Base-by-base conservation (phyloP, 2,888 invertebrate species). In the Leucoma salicis region DNA sequence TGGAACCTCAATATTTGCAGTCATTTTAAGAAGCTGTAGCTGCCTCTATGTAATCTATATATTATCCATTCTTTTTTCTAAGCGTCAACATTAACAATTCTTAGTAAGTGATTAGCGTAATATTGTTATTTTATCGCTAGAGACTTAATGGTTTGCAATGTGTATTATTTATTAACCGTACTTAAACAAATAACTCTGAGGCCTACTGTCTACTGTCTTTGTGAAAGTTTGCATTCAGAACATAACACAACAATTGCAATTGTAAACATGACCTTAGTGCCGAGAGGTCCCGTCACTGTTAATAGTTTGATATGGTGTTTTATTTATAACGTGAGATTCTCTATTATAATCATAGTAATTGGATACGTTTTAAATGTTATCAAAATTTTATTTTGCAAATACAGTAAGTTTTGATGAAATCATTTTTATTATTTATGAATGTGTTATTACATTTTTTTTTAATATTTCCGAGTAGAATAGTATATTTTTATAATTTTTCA, bases 331-430 rank as follows among this genome's bases (percentile, higher is more conserved):
- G 56, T 68, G 18, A 64, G 53, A 13, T 16, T 71, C 10, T 54
- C 68, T 6, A 25, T 70, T 8, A 40, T 67, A 2, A 51, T 78
- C n/a, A 32, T 68, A 21, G 41, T 73, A 14, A 62, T 78, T 60
- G 70, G 74, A 18, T 77, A 76, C 37, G 47, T 72, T 10, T 62
- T 63, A 48, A 52, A 78, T 51, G 70, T 74, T 48, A 44, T 81
- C 36, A 78, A 78, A 53, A 35, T 83, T 10, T 35, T 77, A 38
- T 66, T 78, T 53, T 78, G 77, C 57, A 76, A 66, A 43, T 71
- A 65, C 51, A 75, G 83, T 85, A 53, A 71, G 79, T 37, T 21
- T 21, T 21, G 21, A 21, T 2, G n/a, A n/a, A 21, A 21, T 21
- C 6, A 21, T 4, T 2, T 21, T 21, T 21, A 21, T 21, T 21